Evolutionary conservation across 2,113 vertebrate species (phyloP).

Genomic region (Lagopus leucura): DNA sequence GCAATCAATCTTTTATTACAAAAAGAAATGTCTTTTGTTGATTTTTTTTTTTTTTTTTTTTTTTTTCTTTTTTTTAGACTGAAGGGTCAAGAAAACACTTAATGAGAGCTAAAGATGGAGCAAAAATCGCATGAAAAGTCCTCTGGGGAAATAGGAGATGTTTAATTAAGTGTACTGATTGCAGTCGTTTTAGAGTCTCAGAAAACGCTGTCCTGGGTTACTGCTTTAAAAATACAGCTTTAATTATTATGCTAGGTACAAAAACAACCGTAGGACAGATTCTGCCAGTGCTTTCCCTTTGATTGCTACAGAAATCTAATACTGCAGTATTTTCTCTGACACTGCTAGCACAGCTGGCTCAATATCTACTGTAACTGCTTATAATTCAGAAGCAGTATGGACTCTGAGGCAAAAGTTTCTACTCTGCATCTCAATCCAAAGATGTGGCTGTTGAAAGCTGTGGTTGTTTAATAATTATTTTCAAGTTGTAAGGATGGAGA

Average conservation of each 20-base stretch:
- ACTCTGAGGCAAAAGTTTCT: constrained; percentile 1
- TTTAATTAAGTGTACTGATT: constrained; percentile 41
- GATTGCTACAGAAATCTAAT: constrained; percentile 44
- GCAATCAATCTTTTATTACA: constrained; percentile 66
- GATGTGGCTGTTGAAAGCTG: not conserved
- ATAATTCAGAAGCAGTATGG: constrained; percentile 14
- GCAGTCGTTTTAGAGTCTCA: constrained; percentile 3
- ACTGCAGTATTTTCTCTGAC: constrained; percentile 2
- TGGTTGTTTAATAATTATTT: not conserved
- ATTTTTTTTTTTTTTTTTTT: not conserved
- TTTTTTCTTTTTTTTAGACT: not conserved
- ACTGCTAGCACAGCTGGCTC: not conserved
- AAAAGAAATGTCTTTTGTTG: constrained; percentile 52
- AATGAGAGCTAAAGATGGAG: constrained; percentile 36
- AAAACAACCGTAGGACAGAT: constrained; percentile 3
- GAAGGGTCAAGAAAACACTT: constrained; percentile 62
- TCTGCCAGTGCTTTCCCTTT: constrained; percentile 23
- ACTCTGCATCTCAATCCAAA: not conserved
- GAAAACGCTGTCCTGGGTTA: not conserved
- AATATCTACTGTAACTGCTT: constrained; percentile 14
- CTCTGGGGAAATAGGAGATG: not conserved
- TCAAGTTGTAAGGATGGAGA: not conserved
- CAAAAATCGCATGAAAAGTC: not conserved
- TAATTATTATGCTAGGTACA: constrained; percentile 33
- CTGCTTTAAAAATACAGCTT: constrained; percentile 17